Evolutionary conservation across 2,113 vertebrate genomes (phyloP), one percentile per base, ranked within the genome.

Genomic region (Beaufortia kweichowensis): DNA sequence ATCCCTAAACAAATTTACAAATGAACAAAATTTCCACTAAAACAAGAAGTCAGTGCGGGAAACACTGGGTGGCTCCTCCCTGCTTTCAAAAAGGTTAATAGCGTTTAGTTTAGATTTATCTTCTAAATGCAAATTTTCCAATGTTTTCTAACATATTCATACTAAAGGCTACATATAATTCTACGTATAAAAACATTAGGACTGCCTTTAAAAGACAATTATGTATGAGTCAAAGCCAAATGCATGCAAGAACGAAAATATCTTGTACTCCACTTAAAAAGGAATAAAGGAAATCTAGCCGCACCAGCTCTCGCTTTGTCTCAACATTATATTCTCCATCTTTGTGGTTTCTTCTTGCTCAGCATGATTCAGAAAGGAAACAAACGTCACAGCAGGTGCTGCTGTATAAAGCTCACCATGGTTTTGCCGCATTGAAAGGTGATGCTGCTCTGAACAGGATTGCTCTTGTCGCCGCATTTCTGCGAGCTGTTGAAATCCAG

Each of bases 341-440:
- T 62, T 17, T 64, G 8, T 41, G 15, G 53, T 43, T 46, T 62
- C n/a, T 76, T 59, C 55, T 55, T 73, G 29, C 24, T 10, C 4
- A 15, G 46, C 33, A 29, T 59, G 33, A 60, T 0, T 21, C 26
- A 31, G 33, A 21, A 48, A 53, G 59, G 10, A 62, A 24, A 29
- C n/a, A 53, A 48, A 66, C 48, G 23, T 29, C 66, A 6, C 15
- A 21, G 68, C 69, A 59, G 59, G 24, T 26, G 55, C 21, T 19
- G 46, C 3, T 29, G 7, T 39, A 12, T 24, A 28, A 64, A 24
- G 85, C 94, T 94, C 79, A 98, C 97, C 94, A 99, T 86, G 33
- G 96, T 96, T 83, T 96, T 98, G 66, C 95, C 95, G 75, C 97
- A 99, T 63, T 95, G 90, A 85, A 99, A 97, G 79, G 92, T 91